Evolutionary conservation across 1,140 invertebrate species (phyloP), one percentile per base, ranked within the genome.

Genomic region (Orussus abietinus): DNA sequence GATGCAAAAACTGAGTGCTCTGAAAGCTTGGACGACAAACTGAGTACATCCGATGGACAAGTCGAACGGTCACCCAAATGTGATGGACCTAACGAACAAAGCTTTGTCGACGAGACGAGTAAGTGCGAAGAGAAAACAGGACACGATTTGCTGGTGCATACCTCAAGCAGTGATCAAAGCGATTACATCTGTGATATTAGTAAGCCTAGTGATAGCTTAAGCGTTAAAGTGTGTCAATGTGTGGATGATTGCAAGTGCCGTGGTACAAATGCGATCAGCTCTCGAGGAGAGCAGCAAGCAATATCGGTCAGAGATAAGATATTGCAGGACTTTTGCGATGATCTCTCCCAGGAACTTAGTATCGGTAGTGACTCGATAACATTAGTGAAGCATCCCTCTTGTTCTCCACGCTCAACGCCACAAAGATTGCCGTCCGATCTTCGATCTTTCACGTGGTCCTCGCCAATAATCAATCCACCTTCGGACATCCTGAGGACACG

Each of bases 291-390:
- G 12, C 54, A 57, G 17, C 51, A 57, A 17, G 61, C 66, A 12
- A 67, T 67, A 25, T 71, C 69, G 0, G 66, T 74, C 2, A 61
- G 71, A 12, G 71, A 74, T 38, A 72, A 72, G 42, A 74, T 74
- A 26, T 37, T 71, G 25, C 69, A 72, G 38, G 71, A 74, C 35
- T 74, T 74, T 41, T 74, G 68, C 41, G 69, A 74, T 28, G 66
- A 69, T 22, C 57, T 64, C 43, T 64, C 65, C n/a, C 66, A 68
- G 21, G 71, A 74, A 40, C 38, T 74, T 10, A 74, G 57, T 35
- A 72, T 71, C 22, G 66, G 68, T 10, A 71, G 55, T 37, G 70
- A 72, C 44, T 42, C 63, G 10, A 70, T 74, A 17, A 71, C 69
- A 1, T 29, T 74, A 17, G 69, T 74, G 3, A 72, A 72, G 35